A percentile compares a stretch with the other conserved stretches of the same genome.
Evolutionary conservation across 2,888 invertebrate genomes (phyloP).

Genomic region (Aspidiotus destructor): DNA sequence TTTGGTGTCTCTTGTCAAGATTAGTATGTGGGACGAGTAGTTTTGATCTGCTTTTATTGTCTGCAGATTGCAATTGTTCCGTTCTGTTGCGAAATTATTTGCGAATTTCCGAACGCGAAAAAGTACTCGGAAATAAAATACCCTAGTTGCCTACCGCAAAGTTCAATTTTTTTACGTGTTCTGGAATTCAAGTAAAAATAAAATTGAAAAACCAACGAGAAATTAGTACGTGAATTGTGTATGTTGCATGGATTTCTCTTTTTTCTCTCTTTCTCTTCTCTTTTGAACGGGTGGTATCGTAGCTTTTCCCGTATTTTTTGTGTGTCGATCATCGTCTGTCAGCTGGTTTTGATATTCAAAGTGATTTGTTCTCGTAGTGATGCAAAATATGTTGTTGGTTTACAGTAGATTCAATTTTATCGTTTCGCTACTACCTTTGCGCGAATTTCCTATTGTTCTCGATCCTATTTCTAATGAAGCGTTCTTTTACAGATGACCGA

Average conservation of each 20-base stretch:
- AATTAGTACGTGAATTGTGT: not conserved
- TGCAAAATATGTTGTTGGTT: too few relatives aligned
- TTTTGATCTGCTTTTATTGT: not conserved
- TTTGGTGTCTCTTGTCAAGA: too few relatives aligned
- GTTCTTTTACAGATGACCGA: conserved; percentile 68
- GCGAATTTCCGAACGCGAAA: not conserved
- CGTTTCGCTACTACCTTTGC: too few relatives aligned
- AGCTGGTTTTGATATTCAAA: not conserved
- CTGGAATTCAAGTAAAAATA: conserved; percentile 26
- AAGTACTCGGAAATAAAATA: not conserved
- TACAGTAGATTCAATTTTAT: too few relatives aligned
- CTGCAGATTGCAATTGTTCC: conserved; percentile 1
- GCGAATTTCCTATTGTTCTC: not conserved
- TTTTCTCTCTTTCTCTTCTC: not conserved
- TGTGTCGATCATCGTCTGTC: not conserved
- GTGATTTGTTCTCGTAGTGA: too few relatives aligned
- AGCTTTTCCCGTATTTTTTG: not conserved
- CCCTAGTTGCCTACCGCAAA: conserved; percentile 23
- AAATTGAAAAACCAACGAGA: not conserved
- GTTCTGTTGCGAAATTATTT: not conserved
- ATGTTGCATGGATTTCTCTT: not conserved
- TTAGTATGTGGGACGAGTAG: too few relatives aligned
- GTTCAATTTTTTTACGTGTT: conserved; percentile 29
- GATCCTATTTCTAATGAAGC: not conserved
- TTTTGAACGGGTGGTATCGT: not conserved